Percentiles rank a stretch among this genome's conserved stretches.
Evolutionary conservation across 1,140 invertebrate genomes (phyloP).

Genomic region (Adelges cooleyi): DNA sequence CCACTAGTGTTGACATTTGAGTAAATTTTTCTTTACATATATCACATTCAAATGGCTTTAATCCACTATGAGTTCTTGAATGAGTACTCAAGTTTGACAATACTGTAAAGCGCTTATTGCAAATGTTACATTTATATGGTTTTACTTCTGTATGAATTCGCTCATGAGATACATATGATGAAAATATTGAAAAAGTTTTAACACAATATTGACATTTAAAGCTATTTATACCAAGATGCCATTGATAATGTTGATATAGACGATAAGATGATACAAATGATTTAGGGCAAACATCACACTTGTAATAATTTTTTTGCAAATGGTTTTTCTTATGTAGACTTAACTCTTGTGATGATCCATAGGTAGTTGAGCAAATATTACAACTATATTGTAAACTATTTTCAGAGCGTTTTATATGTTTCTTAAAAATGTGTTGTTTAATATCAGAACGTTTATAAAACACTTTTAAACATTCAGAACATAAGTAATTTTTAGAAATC

Average conservation of each 20-base stretch:
- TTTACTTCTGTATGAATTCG: neutral
- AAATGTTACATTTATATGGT: neutral
- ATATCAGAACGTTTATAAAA: slow-evolving; percentile 11
- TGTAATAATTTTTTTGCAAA: neutral
- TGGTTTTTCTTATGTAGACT: neutral
- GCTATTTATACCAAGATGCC: slow-evolving; percentile 10
- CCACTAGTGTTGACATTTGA: neutral
- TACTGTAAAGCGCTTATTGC: neutral
- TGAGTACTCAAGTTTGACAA: slow-evolving; percentile 8
- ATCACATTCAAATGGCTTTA: neutral
- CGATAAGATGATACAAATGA: slow-evolving; percentile 2
- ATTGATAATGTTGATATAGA: slow-evolving; percentile 9
- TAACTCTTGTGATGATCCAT: neutral
- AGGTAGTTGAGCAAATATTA: neutral
- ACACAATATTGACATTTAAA: slow-evolving; percentile 19
- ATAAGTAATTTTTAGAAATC: neutral
- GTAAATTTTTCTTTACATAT: neutral
- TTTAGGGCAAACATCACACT: slow-evolving; percentile 8
- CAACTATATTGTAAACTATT: slow-evolving; percentile 12
- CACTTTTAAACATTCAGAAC: slow-evolving; percentile 8
- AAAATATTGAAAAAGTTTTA: slow-evolving; percentile 1
- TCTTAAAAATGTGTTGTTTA: neutral
- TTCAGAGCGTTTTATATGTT: neutral
- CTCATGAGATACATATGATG: neutral
- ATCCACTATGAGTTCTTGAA: neutral